Base-by-base conservation (phyloP, 2,113 vertebrate species). In the Podarcis muralis region DNA sequence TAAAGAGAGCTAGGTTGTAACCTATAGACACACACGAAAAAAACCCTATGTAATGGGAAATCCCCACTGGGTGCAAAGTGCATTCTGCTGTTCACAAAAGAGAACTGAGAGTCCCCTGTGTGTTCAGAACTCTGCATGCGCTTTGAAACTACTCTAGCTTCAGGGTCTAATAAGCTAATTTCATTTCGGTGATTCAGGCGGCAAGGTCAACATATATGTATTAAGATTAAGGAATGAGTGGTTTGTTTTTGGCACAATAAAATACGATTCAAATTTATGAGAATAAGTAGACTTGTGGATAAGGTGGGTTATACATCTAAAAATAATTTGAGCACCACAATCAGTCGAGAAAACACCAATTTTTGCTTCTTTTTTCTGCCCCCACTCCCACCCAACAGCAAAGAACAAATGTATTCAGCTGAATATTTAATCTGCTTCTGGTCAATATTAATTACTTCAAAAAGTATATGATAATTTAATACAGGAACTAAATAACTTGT, bases 141-240 rank as follows among this genome's bases (percentile, higher is more conserved):
- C 72, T 77, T 88, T 75, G 59, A 53, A 88, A 83, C n/a, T 35
- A 88, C 8, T 66, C 74, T 37, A 66, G 72, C 40, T 8, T 62
- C 20, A 84, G 74, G 72, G 35, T 86, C 30, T 79, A 68, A 79
- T 48, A 68, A 86, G 75, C 8, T 68, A 20, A 86, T 79, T 86
- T 86, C n/a, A 48, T 68, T 77, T 32, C 62, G 84, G 72, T 86
- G 62, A 83, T 83, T 66, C 88, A 48, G 74, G 15, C 53, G 87
- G 2, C 71, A 92, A 94, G 43, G 22, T 88, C 92, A 82, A 92
- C 76, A 75, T 85, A 90, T 85, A 90, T 87, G 90, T 85, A 83
- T 90, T 93, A 74, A 71, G 30, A 86, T 76, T 74, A 62, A 83
- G 2, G 22, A 87, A 4, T 81, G 84, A 91, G 89, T 32, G 0